Base-by-base conservation (phyloP, 2,888 invertebrate species). In the Clusia tigrina region DNA sequence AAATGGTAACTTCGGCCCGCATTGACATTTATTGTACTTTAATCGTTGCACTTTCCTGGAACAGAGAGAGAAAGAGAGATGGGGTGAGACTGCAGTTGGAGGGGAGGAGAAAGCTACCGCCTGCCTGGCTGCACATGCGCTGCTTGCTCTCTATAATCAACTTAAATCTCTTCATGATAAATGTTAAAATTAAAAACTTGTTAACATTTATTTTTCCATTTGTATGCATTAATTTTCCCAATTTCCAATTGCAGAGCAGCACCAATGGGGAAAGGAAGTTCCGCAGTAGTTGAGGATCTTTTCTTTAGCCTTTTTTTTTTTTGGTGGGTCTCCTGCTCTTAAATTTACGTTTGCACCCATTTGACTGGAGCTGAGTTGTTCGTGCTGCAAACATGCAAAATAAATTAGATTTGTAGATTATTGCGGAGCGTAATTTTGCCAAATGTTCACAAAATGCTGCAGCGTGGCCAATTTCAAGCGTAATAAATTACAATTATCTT, bases 351-450 rank as follows among this genome's bases (percentile, higher is more conserved):
- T 48, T 48, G 6, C 18, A 48, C 20, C 18, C 20, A 20, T 48
- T 48, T 48, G 15, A 18, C 18, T 42, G 9, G 9, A n/a, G 12
- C 42, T 42, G 12, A 15, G 3, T 48, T 48, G 48, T 48, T 48
- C 48, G 48, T 48, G 48, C 3, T 3, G 48, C 48, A 20, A 20
- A 48, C 48, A 48, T 48, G 48, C 5, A 20, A 48, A 48, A 48
- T 48, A 48, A 48, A 48, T 48, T 48, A 48, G 48, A 48, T 48
- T 22, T 18, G 48, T 48, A 48, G 48, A 48, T 48, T 48, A 48
- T 48, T 18, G 48, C 15, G 48, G 20, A 42, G 42, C 42, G 15
- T 42, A 48, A 48, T 22, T 6, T 3, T 48, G 6, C 20, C 18
- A 48, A 20, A 48, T 20, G 20, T 18, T n/a, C n/a, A 6, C 18